Percentiles rank a stretch among this genome's conserved stretches.
Evolutionary conservation across 2,113 vertebrate genomes (phyloP).

Genomic region (Dicentrarchus labrax): DNA sequence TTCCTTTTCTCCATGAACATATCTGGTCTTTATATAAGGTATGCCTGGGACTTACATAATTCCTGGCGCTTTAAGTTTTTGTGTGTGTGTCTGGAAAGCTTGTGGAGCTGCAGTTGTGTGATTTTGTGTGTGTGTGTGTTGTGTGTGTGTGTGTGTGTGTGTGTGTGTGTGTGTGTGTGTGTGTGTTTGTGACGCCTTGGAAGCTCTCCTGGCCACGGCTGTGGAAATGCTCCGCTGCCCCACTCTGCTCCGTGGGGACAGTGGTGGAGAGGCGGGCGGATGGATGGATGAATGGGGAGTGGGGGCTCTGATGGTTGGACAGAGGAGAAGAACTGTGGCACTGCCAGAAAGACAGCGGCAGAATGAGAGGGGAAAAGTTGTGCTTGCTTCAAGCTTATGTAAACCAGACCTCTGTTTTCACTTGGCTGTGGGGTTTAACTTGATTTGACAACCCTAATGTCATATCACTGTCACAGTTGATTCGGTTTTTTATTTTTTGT

Average conservation of each 20-base stretch:
- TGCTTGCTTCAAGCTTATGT: conserved; percentile 42
- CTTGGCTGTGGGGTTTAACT: conserved; percentile 32
- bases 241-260: conserved; percentile 57
- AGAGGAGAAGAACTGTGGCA: conserved; percentile 42
- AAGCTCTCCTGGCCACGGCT: conserved; percentile 71
- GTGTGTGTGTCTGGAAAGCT: conserved; percentile 57
- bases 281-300: conserved; percentile 27
- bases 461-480: conserved; percentile 18
- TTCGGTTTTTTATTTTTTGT: conserved; percentile 15
- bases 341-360: conserved; percentile 32
- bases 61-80: conserved; percentile 50
- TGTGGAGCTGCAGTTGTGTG: conserved; percentile 48
- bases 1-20: conserved; percentile 56
- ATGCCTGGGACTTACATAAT: conserved; percentile 65
- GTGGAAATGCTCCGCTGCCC: conserved; percentile 77
- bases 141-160: conserved; percentile 45
- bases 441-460: conserved; percentile 28
- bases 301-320: conserved; percentile 44
- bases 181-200: conserved; percentile 60
- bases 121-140: conserved; percentile 35
- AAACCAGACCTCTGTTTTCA: conserved; percentile 49
- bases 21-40: conserved; percentile 62
- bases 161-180: conserved; percentile 44
- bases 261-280: conserved; percentile 27
- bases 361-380: conserved; percentile 58